Percentiles rank a stretch among this genome's conserved stretches.
Evolutionary conservation across 2,113 vertebrate species (phyloP).

Genomic region (Sapayoa aenigma): DNA sequence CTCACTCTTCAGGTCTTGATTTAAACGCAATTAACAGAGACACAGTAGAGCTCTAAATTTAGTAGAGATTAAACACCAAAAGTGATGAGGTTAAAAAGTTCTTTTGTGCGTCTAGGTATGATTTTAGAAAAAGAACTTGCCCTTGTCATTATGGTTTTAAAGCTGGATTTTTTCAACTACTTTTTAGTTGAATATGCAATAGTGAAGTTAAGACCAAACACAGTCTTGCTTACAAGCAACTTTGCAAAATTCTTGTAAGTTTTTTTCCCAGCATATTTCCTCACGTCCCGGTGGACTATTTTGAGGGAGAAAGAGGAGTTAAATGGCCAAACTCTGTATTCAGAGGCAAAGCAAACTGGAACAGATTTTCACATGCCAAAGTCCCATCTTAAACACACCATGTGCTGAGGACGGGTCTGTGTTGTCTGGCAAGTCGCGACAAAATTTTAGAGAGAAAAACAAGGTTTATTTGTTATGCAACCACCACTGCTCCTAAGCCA

Average conservation of each 20-base stretch:
- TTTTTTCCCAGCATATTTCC: background rate
- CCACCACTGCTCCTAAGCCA: accelerated
- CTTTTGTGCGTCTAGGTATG: background rate
- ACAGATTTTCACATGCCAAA: background rate
- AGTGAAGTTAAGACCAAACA: background rate
- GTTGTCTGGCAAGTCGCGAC: background rate
- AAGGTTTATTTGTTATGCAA: background rate
- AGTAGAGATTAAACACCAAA: background rate
- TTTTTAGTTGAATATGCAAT: background rate
- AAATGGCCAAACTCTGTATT: background rate
- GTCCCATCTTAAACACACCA: background rate
- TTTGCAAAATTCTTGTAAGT: background rate
- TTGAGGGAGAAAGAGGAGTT: background rate
- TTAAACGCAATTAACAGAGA: accelerated
- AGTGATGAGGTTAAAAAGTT: background rate
- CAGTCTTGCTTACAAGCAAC: accelerated
- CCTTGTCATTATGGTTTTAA: background rate
- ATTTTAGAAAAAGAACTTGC: background rate
- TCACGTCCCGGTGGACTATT: background rate
- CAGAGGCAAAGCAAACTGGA: background rate
- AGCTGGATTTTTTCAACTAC: background rate
- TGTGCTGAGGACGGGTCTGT: accelerated
- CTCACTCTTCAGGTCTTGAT: accelerated
- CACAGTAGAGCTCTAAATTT: background rate
- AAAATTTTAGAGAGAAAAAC: background rate